Evolutionary conservation across 2,113 vertebrate genomes (phyloP), one percentile per base, ranked within the genome.

Genomic region (Toxotes jaculatrix): DNA sequence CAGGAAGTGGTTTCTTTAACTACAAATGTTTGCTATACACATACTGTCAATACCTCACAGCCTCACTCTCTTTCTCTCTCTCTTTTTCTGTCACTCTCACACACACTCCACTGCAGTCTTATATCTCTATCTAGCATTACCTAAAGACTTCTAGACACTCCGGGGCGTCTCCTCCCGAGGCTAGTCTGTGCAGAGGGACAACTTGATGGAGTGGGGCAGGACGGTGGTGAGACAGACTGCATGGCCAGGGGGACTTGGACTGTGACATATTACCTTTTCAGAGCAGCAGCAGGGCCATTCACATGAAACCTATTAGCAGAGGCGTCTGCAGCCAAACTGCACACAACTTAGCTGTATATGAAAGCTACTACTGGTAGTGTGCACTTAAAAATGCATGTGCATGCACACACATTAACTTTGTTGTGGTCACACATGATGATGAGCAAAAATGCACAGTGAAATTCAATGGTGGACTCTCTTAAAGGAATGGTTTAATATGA

Each of bases 241-340:
- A 76, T 65, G 77, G 91, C 89, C 89, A 75, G 84, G 80, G 91
- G 87, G 86, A 89, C 76, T 87, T 87, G 84, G 89, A 90, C 87
- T 92, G 93, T 93, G 93, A 93, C 94, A 94, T 88, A 92, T 93
- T 91, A 89, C 90, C 91, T 91, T 93, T 85, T 89, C 81, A 84
- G 82, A 81, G 89, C 82, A 77, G 83, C 78, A 89, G 83, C 87
- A 79, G 87, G 84, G 63, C 85, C 87, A 87, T 83, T 91, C 88
- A 19, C 90, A 90, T 79, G 86, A 93, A 94, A 93, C 86, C 84
- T 92, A 92, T 95, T 92, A 94, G 89, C 84, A 87, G 75, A 43
- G 77, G 74, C 38, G 69, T 90, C 91, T 89, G 80, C 56, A 78
- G 77, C 71, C 27, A 38, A 65, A 83, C 75, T 53, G 55, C 85